Percentiles rank a stretch among this genome's conserved stretches.
These are phyloP conservation scores for Rousettus madagascariensis DNA, from an alignment of 2,797 vertebrate species.

Conservation along the genomic window DNA sequence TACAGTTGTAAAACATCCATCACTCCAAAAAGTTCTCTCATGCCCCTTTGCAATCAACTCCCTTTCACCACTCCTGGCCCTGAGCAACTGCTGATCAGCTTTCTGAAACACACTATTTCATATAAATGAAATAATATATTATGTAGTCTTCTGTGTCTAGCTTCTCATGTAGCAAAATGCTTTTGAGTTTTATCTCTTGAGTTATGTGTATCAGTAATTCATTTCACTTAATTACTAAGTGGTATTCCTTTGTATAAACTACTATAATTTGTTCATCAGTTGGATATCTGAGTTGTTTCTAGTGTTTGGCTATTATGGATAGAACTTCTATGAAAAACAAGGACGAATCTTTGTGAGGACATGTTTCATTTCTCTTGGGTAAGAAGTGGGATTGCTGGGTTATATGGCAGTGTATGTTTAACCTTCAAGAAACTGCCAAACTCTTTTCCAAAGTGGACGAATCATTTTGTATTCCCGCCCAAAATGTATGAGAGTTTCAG, in stretches of 20 bases:
- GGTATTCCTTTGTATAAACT: not conserved
- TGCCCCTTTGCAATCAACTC: not conserved
- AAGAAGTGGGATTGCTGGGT: not conserved
- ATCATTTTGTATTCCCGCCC: not conserved
- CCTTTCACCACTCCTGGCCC: no score
- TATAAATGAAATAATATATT: not conserved
- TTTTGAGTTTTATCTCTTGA: not conserved
- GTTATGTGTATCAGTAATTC: not conserved
- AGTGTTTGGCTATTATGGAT: not conserved
- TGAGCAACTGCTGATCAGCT: not conserved
- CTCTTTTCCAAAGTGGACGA: not conserved
- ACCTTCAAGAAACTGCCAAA: not conserved
- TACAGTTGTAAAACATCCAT: not conserved
- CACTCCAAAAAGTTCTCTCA: not conserved
- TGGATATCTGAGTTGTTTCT: not conserved
- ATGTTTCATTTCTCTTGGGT: not conserved
- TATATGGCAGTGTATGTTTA: not conserved
- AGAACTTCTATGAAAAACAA: not conserved
- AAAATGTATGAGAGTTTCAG: not conserved
- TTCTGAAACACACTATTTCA: not conserved
- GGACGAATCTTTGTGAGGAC: not conserved
- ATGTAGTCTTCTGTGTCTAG: not conserved
- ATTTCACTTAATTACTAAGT: not conserved
- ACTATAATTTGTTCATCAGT: not conserved
- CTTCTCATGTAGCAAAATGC: not conserved